Evolutionary conservation across 2,113 vertebrate genomes (phyloP), one percentile per base, ranked within the genome.

Genomic region (Ivindomyrus marchei): DNA sequence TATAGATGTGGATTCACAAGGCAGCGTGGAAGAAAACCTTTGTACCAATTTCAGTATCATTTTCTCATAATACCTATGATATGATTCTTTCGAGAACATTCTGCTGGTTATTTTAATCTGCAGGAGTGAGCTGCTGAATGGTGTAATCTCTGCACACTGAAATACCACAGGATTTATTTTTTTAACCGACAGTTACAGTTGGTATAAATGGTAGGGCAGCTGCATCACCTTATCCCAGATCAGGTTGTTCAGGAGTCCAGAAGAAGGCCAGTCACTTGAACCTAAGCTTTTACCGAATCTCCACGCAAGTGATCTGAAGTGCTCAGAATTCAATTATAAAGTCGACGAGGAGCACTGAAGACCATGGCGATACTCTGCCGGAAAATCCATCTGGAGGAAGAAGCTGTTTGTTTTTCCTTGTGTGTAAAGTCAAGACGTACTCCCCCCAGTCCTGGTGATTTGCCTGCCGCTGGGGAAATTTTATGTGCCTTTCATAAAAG

Each of bases 41-140:
- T 74, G 62, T 53, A 56, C 36, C 50, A 36, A 56, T 74, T 70
- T 39, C 77, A 36, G 42, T 77, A 46, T 80, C 6, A 39, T 45
- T 89, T 47, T 56, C 46, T 10, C 19, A n/a, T 36, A 84, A 83
- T 42, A 31, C 47, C n/a, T 21, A 80, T 58, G 74, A 56, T 53
- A 89, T 39, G 49, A 77, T 80, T 80, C 74, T 80, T 19, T 80
- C 17, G 15, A 17, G 15, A 80, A 42, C 36, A 42, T 42, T 36
- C 74, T 53, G 77, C 74, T n/a, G 46, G 66, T 89, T 7, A 36
- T 50, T 45, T 89, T 46, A 31, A 83, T 89, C n/a, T 56, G 7
- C 2, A 45, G 39, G 11, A 88, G 90, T 90, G 91, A 87, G 53
- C 92, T 85, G 91, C 92, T 90, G 89, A 31, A 42, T 93, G 93